phyloP scores from a whole-genome alignment of 1,140 invertebrate species.

The Drosophila suzukii region DNA sequence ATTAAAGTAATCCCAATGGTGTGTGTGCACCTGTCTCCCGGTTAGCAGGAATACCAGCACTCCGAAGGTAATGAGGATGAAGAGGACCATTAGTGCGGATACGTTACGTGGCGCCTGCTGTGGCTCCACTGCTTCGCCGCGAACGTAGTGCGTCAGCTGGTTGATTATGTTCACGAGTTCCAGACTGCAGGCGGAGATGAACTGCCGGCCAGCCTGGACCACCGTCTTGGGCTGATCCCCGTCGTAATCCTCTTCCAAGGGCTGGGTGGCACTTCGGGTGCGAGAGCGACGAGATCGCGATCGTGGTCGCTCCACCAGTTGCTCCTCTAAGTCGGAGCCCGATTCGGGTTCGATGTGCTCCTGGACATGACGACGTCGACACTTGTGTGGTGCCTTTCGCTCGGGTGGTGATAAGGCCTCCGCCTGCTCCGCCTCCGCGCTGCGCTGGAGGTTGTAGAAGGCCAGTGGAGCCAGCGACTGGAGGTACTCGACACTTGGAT shows the following conservation, averaged over 20 bases:
- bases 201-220: constrained; percentile 87
- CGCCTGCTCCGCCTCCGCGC: constrained; percentile 79
- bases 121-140: constrained; percentile 84
- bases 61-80: constrained; percentile 90
- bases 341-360: constrained; percentile 49
- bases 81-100: constrained; percentile 89
- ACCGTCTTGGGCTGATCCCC: constrained; percentile 85
- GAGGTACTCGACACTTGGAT: constrained; percentile 86
- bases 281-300: constrained; percentile 71
- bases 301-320: constrained; percentile 80
- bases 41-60: constrained; percentile 85
- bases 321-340: constrained; percentile 69
- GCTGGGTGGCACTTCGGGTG: constrained; percentile 83
- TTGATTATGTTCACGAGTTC: constrained; percentile 88
- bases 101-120: constrained; percentile 85
- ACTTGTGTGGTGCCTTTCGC: constrained; percentile 66
- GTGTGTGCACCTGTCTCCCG: constrained; percentile 89
- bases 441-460: constrained; percentile 84
- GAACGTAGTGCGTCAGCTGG: constrained; percentile 88
- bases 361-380: constrained; percentile 73
- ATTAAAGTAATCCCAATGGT: constrained; percentile 94
- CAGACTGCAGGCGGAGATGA: constrained; percentile 87
- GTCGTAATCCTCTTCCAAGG: constrained; percentile 69
- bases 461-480: constrained; percentile 84
- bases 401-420: constrained; percentile 39